Percentiles rank a stretch among this genome's conserved stretches.
These are phyloP conservation scores for Rhamnusium bicolor DNA, from an alignment of 2,888 invertebrate species.

Conservation along the genomic window DNA sequence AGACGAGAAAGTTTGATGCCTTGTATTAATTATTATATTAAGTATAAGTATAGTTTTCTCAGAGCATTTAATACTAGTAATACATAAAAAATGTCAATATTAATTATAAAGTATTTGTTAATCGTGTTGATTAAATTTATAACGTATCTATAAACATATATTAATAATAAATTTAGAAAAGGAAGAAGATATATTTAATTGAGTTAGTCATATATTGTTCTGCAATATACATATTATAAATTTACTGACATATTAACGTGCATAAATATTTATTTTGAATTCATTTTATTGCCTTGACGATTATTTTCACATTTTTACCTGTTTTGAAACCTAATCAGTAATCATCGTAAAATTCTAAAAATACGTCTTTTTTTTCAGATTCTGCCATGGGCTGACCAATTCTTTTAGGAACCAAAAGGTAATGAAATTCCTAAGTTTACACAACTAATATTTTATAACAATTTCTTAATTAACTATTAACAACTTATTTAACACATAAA, in stretches of 20 bases:
- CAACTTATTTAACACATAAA: slow-evolving; percentile 12
- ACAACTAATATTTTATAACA: neutral
- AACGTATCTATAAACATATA: neutral
- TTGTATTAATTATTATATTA: neutral
- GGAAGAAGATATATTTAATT: neutral
- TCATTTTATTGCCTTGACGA: no score
- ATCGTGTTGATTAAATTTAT: neutral
- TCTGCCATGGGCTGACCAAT: slow-evolving; percentile 49
- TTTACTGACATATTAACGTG: neutral
- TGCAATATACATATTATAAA: neutral
- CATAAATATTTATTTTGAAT: no score
- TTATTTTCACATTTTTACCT: no score
- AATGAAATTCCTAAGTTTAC: slow-evolving; percentile 17
- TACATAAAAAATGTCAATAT: neutral
- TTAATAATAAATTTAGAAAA: neutral
- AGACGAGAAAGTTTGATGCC: neutral
- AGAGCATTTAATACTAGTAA: neutral
- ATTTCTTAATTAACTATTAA: slow-evolving; percentile 7
- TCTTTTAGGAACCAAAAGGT: slow-evolving; percentile 35
- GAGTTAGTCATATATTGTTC: neutral
- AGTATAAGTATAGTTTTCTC: neutral
- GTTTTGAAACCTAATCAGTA: no score
- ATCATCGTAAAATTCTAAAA: neutral
- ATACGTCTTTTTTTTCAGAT: slow-evolving; percentile 44
- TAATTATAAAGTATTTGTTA: neutral